These are phyloP conservation scores for Uloborus diversus DNA, from an alignment of 1,140 invertebrate species.

Conservation along the genomic window DNA sequence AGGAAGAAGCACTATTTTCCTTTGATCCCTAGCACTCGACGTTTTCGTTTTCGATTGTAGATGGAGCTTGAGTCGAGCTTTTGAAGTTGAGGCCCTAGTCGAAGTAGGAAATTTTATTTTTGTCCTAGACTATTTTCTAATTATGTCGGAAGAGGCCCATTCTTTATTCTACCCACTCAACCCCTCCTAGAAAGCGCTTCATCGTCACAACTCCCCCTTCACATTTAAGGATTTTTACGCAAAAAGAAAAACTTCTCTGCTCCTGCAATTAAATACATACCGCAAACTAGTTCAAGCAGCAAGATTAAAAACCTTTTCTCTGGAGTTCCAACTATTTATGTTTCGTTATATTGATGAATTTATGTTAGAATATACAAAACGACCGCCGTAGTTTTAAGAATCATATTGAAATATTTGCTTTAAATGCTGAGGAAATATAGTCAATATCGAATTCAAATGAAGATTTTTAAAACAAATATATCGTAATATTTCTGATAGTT, in stretches of 20 bases:
- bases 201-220: not conserved
- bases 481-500: no score
- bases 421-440: no score
- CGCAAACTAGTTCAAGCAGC: slow-evolving; percentile 54
- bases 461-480: no score
- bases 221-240: slow-evolving; percentile 36
- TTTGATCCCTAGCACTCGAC: slow-evolving; percentile 43
- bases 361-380: not conserved
- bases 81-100: slow-evolving; percentile 34
- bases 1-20: no score
- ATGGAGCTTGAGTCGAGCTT: slow-evolving; percentile 49
- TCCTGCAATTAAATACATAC: slow-evolving; percentile 54
- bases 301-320: slow-evolving; percentile 53
- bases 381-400: not conserved
- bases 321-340: slow-evolving; percentile 47
- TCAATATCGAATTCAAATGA: no score
- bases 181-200: not conserved
- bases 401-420: no score
- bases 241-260: slow-evolving; percentile 26
- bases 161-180: slow-evolving; percentile 26
- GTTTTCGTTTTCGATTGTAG: slow-evolving; percentile 52
- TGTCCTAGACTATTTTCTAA: slow-evolving; percentile 54
- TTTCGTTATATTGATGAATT: slow-evolving; percentile 43
- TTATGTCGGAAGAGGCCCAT: slow-evolving; percentile 54
- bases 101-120: slow-evolving; percentile 56